A percentile compares a stretch with the other conserved stretches of the same genome.
Conservation (phyloP, 2,888 invertebrate species). For the Drosophila melanocephala region DNA sequence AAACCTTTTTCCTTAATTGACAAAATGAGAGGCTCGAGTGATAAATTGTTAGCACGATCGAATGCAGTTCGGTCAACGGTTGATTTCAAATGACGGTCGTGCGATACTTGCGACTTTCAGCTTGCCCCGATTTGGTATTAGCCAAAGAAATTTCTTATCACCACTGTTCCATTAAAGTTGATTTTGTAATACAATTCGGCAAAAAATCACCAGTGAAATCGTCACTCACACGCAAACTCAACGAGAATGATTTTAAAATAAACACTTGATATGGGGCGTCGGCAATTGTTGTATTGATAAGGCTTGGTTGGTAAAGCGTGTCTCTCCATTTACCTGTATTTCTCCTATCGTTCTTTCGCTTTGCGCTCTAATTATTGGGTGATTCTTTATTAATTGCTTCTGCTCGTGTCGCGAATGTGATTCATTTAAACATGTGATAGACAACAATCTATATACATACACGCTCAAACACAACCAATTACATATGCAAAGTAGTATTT, state of each 20-base stretch:
- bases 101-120: conserved; percentile 21
- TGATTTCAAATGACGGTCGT: conserved; percentile 54
- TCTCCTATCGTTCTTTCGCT: conserved; percentile 35
- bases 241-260: conserved; percentile 45
- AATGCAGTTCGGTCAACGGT: conserved; percentile 65
- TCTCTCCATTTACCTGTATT: conserved; percentile 29
- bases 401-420: conserved; percentile 42
- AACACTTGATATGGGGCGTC: conserved; percentile 60
- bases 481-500: background rate
- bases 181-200: conserved; percentile 72
- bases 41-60: conserved; percentile 39
- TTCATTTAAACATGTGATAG: conserved; percentile 63
- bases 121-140: conserved; percentile 64
- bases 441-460: conserved; percentile 27
- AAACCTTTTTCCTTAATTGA: conserved; percentile 74
- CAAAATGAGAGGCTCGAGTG: conserved; percentile 35
- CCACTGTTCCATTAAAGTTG: conserved; percentile 67
- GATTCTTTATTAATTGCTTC: conserved; percentile 71
- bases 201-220: conserved; percentile 55
- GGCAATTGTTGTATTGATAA: conserved; percentile 74
- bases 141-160: conserved; percentile 62
- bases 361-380: conserved; percentile 65
- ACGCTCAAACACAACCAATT: background rate
- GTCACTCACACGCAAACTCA: conserved; percentile 30
- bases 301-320: conserved; percentile 18